Conservation (phyloP, 2,888 invertebrate genomes). For the Suillia variegata region DNA sequence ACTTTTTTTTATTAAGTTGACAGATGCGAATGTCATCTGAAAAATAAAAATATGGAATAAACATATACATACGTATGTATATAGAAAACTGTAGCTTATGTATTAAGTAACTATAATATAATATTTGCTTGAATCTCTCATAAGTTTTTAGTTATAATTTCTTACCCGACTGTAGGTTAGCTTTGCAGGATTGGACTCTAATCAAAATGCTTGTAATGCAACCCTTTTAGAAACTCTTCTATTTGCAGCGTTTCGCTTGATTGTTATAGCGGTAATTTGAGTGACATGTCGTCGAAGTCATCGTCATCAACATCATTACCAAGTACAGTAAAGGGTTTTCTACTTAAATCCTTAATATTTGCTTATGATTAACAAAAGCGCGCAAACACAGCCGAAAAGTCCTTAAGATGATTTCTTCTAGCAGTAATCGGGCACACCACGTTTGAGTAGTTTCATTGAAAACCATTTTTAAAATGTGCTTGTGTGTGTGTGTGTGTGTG, state of each 20-base stretch:
- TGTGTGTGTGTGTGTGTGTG: no score
- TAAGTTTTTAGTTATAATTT: no score
- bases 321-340: constrained; percentile 33
- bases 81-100: no score
- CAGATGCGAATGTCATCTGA: no score
- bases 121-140: no score
- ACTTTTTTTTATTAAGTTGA: no score
- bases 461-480: not conserved
- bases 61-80: no score
- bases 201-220: no score
- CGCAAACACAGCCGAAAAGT: not conserved
- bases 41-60: no score
- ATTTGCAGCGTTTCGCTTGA: not conserved
- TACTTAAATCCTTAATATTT: constrained; percentile 49
- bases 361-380: constrained; percentile 40
- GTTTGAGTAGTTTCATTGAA: not conserved
- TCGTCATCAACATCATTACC: constrained; percentile 5
- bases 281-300: constrained; percentile 39
- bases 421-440: not conserved
- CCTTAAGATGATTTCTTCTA: not conserved
- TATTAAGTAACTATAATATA: no score
- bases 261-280: constrained; percentile 41
- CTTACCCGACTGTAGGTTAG: no score
- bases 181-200: no score
- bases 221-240: not conserved